phyloP scores from a whole-genome alignment of 1,140 invertebrate genomes.

The Drosophila insularis region DNA sequence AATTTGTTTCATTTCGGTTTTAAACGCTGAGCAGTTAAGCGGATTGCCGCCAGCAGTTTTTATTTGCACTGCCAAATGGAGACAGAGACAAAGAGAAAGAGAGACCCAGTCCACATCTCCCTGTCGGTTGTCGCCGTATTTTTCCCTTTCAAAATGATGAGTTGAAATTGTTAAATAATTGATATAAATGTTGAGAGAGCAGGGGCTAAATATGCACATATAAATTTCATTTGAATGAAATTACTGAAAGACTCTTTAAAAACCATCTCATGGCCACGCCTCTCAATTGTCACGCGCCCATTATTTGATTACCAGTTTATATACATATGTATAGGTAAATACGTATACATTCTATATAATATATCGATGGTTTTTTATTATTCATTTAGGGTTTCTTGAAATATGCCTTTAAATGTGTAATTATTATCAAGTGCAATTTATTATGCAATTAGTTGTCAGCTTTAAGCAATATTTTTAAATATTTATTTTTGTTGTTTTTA shows the following conservation, averaged over 20 bases:
- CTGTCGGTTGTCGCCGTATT: too few relatives aligned
- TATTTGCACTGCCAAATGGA: conserved; percentile 11
- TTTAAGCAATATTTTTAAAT: conserved; percentile 5
- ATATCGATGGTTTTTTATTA: conserved; percentile 14
- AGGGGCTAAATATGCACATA: conserved; percentile 20
- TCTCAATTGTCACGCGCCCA: conserved; percentile 42
- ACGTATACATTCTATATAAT: too few relatives aligned
- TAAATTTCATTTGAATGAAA: conserved; percentile 3
- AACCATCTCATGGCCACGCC: conserved; percentile 24
- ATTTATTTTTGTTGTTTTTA: conserved; percentile 40
- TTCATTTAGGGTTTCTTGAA: neutral
- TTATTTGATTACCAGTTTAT: conserved; percentile 51
- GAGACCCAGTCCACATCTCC: neutral
- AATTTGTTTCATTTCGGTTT: conserved; percentile 30
- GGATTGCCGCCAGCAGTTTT: conserved; percentile 36
- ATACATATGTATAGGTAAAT: too few relatives aligned
- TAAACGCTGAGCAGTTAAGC: conserved; percentile 48
- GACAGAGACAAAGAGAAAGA: neutral
- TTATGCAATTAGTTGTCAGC: conserved; percentile 57
- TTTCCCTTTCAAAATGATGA: conserved; percentile 51
- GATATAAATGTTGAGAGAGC: conserved; percentile 53
- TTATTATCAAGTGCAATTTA: conserved; percentile 43
- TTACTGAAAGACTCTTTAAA: conserved; percentile 27
- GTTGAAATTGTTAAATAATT: conserved; percentile 73
- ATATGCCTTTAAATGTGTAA: conserved; percentile 29